A percentile compares a stretch with the other conserved stretches of the same genome.
phyloP scores from a whole-genome alignment of 1,140 invertebrate genomes.

The Sycobia sp. region DNA sequence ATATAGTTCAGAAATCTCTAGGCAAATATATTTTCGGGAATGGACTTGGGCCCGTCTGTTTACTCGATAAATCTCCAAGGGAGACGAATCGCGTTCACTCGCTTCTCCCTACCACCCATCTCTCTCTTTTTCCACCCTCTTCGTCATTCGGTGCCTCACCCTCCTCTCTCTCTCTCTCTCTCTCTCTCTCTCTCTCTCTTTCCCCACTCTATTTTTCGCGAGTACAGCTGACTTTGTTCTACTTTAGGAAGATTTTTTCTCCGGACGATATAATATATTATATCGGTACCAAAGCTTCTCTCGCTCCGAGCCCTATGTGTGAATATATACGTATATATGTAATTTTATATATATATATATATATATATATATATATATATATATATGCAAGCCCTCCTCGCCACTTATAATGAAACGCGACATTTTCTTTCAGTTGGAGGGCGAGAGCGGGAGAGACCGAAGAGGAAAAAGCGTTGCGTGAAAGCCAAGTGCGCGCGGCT shows the following conservation, averaged over 20 bases:
- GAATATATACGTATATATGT: too few species aligned
- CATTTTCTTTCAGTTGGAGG: slow-evolving; percentile 21
- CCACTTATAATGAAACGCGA: slow-evolving; percentile 34
- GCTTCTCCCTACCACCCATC: too few species aligned
- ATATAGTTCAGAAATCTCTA: slow-evolving; percentile 34
- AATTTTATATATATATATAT: too few species aligned
- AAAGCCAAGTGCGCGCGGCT: too few species aligned
- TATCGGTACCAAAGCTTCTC: slow-evolving; percentile 1
- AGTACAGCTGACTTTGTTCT: slow-evolving; percentile 23
- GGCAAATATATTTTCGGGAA: slow-evolving; percentile 37
- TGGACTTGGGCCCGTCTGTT: slow-evolving; percentile 36
- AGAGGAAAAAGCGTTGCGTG: too few species aligned
- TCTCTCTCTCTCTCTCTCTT: neutral
- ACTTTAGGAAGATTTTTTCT: slow-evolving; percentile 36
- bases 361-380: too few species aligned
- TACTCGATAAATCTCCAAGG: slow-evolving; percentile 37
- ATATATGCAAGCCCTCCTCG: too few species aligned
- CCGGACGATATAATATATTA: slow-evolving; percentile 30
- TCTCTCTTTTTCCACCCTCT: too few species aligned
- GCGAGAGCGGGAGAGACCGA: too few species aligned
- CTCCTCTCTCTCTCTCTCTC: too few species aligned
- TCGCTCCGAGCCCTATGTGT: too few species aligned
- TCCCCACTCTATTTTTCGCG: slow-evolving; percentile 27
- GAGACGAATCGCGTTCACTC: slow-evolving; percentile 4
- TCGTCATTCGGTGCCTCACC: too few species aligned